Conservation (phyloP, 2,113 vertebrate genomes). For the Cettia cetti region DNA sequence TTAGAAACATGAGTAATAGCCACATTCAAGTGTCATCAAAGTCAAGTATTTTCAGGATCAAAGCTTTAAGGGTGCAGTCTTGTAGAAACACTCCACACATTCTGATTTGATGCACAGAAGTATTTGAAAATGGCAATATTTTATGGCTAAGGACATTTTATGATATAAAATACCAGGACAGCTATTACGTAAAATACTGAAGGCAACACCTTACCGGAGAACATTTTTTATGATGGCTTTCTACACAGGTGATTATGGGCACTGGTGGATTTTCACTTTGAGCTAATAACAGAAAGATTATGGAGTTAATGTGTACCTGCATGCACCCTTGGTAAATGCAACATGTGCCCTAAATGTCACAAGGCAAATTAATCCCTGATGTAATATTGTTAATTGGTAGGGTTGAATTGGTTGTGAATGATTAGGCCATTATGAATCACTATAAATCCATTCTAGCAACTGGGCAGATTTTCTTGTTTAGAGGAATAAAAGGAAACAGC, state of each 20-base stretch:
- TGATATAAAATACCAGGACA: not conserved
- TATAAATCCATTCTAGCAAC: not conserved
- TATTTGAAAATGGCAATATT: not conserved
- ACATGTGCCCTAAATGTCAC: not conserved
- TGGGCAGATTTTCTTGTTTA: constrained; percentile 1
- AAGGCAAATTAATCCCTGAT: not conserved
- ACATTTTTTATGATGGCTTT: not conserved
- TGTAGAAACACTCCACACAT: not conserved
- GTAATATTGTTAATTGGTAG: not conserved
- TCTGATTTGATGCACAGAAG: not conserved
- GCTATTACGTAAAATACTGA: not conserved
- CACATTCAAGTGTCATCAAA: not conserved
- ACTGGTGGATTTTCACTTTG: not conserved
- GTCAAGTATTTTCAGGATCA: not conserved
- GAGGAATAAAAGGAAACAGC: not conserved
- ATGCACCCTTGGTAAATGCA: not conserved
- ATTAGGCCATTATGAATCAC: not conserved
- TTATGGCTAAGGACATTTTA: not conserved
- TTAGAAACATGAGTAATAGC: constrained; percentile 9
- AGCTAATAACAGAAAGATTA: not conserved
- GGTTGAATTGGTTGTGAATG: not conserved
- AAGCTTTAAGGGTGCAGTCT: not conserved
- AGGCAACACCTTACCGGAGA: not conserved
- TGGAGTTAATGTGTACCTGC: not conserved
- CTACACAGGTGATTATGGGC: not conserved